phyloP scores from a whole-genome alignment of 2,797 vertebrate species.

The Iguana delicatissima region DNA sequence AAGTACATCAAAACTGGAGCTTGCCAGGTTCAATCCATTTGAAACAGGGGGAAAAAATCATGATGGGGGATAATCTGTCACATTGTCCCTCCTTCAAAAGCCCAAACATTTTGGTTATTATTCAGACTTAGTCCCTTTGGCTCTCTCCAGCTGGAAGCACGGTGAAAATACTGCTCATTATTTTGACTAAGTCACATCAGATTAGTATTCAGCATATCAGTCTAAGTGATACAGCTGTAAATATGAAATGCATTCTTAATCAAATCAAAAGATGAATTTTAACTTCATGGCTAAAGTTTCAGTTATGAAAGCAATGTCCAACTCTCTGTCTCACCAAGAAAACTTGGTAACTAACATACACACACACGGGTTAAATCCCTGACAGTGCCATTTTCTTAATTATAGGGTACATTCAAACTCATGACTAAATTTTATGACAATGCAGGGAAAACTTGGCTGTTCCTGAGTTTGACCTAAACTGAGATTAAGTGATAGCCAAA shows the following conservation, averaged over 20 bases:
- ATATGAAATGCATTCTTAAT: constrained; percentile 29
- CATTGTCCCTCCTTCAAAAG: constrained; percentile 30
- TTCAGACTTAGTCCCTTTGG: constrained; percentile 56
- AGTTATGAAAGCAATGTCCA: constrained; percentile 30
- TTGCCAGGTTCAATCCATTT: neutral
- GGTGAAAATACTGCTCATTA: constrained; percentile 26
- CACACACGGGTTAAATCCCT: neutral
- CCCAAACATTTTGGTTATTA: neutral
- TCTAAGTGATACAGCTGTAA: neutral
- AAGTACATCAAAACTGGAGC: constrained; percentile 16
- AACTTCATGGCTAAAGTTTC: neutral
- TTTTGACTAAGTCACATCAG: constrained; percentile 26
- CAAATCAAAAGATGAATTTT: constrained; percentile 29
- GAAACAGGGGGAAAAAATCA: constrained; percentile 23
- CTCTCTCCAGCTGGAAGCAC: constrained; percentile 61
- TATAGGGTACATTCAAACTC: neutral
- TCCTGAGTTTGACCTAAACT: neutral
- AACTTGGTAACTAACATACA: neutral
- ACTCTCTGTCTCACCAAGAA: neutral
- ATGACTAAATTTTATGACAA: neutral
- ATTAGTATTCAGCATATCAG: neutral
- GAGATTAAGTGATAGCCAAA: neutral
- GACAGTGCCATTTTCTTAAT: neutral
- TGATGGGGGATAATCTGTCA: constrained; percentile 34
- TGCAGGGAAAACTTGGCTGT: neutral